Evolutionary conservation across 1,140 invertebrate species (phyloP).

Genomic region (Agrypnia vestita): DNA sequence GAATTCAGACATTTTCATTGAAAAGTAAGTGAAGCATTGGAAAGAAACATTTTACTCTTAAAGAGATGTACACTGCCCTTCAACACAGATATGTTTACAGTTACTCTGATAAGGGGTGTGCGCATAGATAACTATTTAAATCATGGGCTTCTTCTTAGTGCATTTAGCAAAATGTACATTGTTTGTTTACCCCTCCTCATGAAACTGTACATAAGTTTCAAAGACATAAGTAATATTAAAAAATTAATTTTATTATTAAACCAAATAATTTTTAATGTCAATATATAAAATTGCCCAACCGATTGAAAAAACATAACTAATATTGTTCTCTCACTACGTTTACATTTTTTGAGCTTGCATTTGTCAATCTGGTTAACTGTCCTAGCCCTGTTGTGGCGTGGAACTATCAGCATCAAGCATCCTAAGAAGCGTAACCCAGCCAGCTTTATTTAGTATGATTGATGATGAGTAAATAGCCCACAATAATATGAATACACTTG

Average conservation of each 20-base stretch:
- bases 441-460: background rate
- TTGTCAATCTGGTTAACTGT: too few relatives aligned
- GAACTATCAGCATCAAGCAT: background rate
- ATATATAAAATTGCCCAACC: too few relatives aligned
- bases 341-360: too few relatives aligned
- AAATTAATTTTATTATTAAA: too few relatives aligned
- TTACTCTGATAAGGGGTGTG: slow-evolving; percentile 38
- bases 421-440: background rate
- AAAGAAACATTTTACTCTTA: slow-evolving; percentile 6
- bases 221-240: too few relatives aligned
- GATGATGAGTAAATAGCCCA: background rate
- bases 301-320: too few relatives aligned
- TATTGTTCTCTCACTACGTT: too few relatives aligned
- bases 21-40: slow-evolving; percentile 29
- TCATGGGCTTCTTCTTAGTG: slow-evolving; percentile 27
- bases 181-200: too few relatives aligned
- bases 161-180: background rate
- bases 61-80: background rate
- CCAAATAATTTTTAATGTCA: too few relatives aligned
- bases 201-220: too few relatives aligned
- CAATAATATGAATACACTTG: too few relatives aligned
- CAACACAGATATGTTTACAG: slow-evolving; percentile 46
- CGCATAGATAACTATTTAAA: slow-evolving; percentile 2
- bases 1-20: slow-evolving; percentile 44
- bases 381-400: background rate